Evolutionary conservation across 2,113 vertebrate genomes (phyloP).

Genomic region (Prunella himalayana): DNA sequence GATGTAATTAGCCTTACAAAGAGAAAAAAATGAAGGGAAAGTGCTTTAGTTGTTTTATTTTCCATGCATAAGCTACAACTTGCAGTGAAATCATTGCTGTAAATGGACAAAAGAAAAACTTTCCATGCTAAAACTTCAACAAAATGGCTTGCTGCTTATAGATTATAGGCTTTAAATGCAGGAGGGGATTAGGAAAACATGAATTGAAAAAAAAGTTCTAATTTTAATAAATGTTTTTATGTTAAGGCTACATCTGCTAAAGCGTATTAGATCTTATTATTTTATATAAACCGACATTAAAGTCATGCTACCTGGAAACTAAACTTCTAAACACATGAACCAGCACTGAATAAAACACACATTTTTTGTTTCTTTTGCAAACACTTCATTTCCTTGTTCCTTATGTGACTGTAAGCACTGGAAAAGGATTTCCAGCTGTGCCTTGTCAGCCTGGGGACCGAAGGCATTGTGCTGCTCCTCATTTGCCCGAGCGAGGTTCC

Average conservation of each 20-base stretch:
- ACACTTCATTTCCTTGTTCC: conserved; percentile 24
- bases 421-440: conserved; percentile 74
- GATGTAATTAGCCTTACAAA: conserved; percentile 46
- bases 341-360: conserved; percentile 6
- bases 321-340: neutral
- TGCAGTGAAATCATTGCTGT: conserved; percentile 39
- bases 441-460: conserved; percentile 82
- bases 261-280: neutral
- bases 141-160: neutral
- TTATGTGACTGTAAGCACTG: neutral
- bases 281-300: neutral
- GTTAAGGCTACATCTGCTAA: neutral
- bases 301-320: neutral
- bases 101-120: conserved; percentile 16
- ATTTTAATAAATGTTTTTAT: neutral
- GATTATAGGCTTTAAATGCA: neutral
- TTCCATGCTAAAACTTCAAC: neutral
- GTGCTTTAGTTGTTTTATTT: conserved; percentile 47
- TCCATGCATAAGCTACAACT: conserved; percentile 33
- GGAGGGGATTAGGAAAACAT: neutral
- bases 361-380: conserved; percentile 45
- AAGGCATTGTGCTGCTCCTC: conserved; percentile 67
- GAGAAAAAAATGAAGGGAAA: conserved; percentile 50
- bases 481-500: conserved; percentile 32
- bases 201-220: neutral